Percentiles rank a stretch among this genome's conserved stretches.
These are phyloP conservation scores for Acrossocheilus wenchowensis DNA, from an alignment of 2,797 vertebrate species.

Conservation along the genomic window DNA sequence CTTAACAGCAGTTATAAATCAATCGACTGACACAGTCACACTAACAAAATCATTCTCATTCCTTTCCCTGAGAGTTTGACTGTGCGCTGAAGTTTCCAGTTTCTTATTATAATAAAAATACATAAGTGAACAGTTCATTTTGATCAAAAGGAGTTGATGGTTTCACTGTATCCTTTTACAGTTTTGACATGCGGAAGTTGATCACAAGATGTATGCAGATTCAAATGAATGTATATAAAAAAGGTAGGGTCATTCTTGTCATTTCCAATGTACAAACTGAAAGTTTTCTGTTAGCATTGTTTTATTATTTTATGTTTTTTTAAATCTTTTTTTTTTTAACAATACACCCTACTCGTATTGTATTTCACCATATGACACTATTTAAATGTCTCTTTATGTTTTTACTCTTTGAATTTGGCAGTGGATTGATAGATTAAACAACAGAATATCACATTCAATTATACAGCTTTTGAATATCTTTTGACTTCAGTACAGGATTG, in stretches of 20 bases:
- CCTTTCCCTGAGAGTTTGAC: neutral
- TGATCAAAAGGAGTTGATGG: neutral
- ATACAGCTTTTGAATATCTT: constrained; percentile 5
- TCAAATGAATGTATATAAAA: neutral
- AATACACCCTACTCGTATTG: neutral
- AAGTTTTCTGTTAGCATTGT: neutral
- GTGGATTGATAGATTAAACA: constrained; percentile 21
- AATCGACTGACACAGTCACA: constrained; percentile 13
- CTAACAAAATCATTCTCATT: neutral
- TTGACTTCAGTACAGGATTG: constrained; percentile 1
- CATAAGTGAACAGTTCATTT: neutral
- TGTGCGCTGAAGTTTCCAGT: neutral
- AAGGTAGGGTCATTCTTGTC: neutral
- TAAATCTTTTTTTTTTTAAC: neutral
- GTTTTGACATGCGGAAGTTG: neutral
- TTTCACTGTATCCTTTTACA: neutral
- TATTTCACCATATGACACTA: neutral
- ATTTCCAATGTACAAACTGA: neutral
- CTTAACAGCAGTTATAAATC: constrained; percentile 49
- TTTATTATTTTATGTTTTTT: neutral
- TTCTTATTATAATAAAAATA: neutral
- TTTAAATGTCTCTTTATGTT: neutral
- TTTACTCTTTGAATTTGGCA: neutral
- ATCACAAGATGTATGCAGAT: neutral
- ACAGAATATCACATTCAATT: constrained; percentile 25